These are phyloP conservation scores for Drosophila mojavensis DNA, from an alignment of 1,140 invertebrate species.

Conservation along the genomic window DNA sequence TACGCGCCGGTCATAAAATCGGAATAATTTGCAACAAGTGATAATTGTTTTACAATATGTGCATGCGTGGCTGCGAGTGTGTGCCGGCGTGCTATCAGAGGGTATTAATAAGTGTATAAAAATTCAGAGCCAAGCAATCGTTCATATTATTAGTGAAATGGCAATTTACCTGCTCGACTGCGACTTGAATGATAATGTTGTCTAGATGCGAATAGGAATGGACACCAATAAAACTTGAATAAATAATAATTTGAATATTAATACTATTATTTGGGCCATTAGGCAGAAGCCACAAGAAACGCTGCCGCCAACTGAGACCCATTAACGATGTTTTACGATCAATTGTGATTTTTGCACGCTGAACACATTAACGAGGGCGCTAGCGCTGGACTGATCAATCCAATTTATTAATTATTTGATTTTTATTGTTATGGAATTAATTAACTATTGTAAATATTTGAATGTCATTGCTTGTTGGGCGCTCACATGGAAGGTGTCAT, in stretches of 20 bases:
- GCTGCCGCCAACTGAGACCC: no score
- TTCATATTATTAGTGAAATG: not conserved
- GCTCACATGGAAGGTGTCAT: constrained; percentile 56
- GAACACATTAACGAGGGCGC: no score
- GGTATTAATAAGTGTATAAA: constrained; percentile 19
- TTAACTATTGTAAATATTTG: constrained; percentile 71
- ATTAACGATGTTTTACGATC: constrained; percentile 63
- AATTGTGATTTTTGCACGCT: constrained; percentile 69
- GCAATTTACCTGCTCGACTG: no score
- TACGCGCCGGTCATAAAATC: constrained; percentile 75
- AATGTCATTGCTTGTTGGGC: constrained; percentile 14
- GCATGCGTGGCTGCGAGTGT: constrained; percentile 51
- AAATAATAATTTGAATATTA: no score
- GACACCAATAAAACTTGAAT: no score
- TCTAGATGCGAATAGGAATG: no score
- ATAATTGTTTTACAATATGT: constrained; percentile 80
- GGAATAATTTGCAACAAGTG: constrained; percentile 81
- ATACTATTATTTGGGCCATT: constrained; percentile 42
- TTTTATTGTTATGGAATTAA: constrained; percentile 76
- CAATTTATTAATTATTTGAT: not conserved
- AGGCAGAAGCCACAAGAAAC: not conserved
- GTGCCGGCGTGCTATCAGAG: not conserved
- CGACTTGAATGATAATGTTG: no score
- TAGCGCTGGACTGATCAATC: constrained; percentile 26
- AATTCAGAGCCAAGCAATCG: not conserved